These are phyloP conservation scores for Oryzias curvinotus DNA, from an alignment of 2,113 vertebrate genomes.

Conservation along the genomic window DNA sequence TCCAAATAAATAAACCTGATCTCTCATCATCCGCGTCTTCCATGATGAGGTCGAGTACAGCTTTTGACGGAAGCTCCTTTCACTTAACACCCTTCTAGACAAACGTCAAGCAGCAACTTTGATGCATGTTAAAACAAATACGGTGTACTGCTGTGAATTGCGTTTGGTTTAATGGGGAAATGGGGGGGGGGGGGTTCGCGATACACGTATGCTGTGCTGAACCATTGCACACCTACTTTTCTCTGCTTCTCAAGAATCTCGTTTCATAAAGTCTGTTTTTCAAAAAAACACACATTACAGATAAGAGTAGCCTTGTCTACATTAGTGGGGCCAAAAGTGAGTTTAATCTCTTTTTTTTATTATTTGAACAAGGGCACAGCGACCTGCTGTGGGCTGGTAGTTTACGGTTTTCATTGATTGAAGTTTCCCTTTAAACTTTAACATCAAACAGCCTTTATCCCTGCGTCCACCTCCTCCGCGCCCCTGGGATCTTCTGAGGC, in stretches of 20 bases:
- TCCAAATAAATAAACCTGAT: too few species aligned
- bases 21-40: too few species aligned
- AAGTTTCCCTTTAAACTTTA: constrained; percentile 52
- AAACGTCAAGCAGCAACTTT: too few species aligned
- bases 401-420: constrained; percentile 33
- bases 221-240: too few species aligned
- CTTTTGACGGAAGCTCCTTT: too few species aligned
- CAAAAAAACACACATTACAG: background rate
- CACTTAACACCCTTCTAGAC: too few species aligned
- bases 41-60: too few species aligned
- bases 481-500: constrained; percentile 17
- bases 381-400: constrained; percentile 36
- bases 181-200: too few species aligned
- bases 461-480: background rate
- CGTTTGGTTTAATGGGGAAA: too few species aligned
- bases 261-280: background rate
- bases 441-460: constrained; percentile 51
- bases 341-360: background rate
- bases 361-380: constrained; percentile 31
- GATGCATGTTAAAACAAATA: too few species aligned
- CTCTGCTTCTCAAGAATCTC: background rate
- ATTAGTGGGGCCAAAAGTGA: background rate
- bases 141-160: too few species aligned
- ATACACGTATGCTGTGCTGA: too few species aligned
- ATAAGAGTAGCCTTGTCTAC: background rate